These are phyloP conservation scores for Incurvaria masculella DNA, from an alignment of 2,888 invertebrate species.

Conservation along the genomic window DNA sequence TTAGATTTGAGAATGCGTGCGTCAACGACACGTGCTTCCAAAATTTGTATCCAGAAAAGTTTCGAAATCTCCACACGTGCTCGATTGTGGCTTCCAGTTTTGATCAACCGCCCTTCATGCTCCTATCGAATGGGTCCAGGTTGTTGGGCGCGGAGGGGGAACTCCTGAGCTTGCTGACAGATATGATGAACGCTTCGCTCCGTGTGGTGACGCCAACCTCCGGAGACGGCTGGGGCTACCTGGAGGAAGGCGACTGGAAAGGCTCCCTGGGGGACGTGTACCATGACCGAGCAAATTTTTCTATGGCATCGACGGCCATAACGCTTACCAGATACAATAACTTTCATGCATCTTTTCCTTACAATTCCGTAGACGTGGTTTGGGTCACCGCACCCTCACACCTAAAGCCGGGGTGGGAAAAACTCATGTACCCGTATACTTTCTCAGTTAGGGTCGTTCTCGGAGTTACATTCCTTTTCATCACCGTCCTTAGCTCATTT, in stretches of 20 bases:
- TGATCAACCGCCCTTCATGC: conserved; percentile 2
- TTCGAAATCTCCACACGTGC: background rate
- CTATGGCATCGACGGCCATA: conserved; percentile 1
- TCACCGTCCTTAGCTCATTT: background rate
- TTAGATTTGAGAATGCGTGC: too few relatives aligned
- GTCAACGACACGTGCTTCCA: background rate
- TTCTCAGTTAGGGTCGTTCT: background rate
- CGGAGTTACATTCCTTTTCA: background rate
- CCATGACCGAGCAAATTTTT: conserved; percentile 1
- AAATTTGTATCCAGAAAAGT: background rate
- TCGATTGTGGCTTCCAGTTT: background rate
- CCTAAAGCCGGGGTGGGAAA: background rate
- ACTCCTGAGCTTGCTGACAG: background rate
- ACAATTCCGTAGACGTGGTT: conserved; percentile 31
- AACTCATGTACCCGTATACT: background rate
- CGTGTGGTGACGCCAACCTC: background rate
- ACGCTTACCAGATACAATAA: background rate
- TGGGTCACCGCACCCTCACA: conserved; percentile 19
- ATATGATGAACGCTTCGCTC: conserved; percentile 1
- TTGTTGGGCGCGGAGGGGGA: conserved; percentile 7
- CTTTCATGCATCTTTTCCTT: conserved; percentile 14
- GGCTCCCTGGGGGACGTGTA: conserved; percentile 2
- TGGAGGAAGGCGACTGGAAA: background rate
- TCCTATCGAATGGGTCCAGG: background rate
- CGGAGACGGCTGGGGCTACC: conserved; percentile 1